A percentile compares a stretch with the other conserved stretches of the same genome.
These are phyloP conservation scores for Eupithecia subfuscata DNA, from an alignment of 2,888 invertebrate genomes.

Conservation along the genomic window DNA sequence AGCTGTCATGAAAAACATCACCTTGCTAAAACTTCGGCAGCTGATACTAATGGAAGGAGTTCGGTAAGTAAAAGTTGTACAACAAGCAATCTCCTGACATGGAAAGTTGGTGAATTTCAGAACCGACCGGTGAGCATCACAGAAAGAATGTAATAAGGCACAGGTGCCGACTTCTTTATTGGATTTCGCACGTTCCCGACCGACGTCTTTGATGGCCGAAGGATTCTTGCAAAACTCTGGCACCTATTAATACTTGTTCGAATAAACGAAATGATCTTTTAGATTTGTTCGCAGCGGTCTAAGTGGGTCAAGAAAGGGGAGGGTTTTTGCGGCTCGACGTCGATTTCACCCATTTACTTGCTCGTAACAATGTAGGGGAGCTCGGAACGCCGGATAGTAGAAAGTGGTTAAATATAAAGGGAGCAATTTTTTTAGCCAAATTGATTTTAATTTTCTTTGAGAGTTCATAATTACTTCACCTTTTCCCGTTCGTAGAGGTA, in stretches of 20 bases:
- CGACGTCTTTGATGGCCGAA: constrained; percentile 81
- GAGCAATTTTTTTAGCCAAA: constrained; percentile 28
- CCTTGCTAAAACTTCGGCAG: constrained; percentile 62
- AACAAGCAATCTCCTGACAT: constrained; percentile 76
- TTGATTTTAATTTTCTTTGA: constrained; percentile 22
- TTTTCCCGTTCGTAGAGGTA: neutral
- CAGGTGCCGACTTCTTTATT: constrained; percentile 83
- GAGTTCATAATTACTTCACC: constrained; percentile 21
- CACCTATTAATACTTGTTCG: constrained; percentile 71
- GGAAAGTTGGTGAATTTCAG: constrained; percentile 77
- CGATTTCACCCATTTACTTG: constrained; percentile 42
- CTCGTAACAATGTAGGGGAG: constrained; percentile 36
- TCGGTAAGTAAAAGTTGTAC: constrained; percentile 79
- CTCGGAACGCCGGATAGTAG: constrained; percentile 29
- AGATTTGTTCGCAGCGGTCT: constrained; percentile 45
- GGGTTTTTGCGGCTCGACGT: constrained; percentile 34
- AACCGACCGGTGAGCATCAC: constrained; percentile 71
- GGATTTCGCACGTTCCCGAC: constrained; percentile 80
- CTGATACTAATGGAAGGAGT: constrained; percentile 78
- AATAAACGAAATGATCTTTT: constrained; percentile 57
- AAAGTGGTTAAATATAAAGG: constrained; percentile 34
- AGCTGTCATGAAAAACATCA: constrained; percentile 66
- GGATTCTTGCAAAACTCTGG: constrained; percentile 80
- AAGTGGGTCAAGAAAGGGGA: constrained; percentile 45
- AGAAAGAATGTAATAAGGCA: constrained; percentile 82